Base-by-base conservation (phyloP, 2,797 vertebrate genomes). In the Crenuchus spilurus region DNA sequence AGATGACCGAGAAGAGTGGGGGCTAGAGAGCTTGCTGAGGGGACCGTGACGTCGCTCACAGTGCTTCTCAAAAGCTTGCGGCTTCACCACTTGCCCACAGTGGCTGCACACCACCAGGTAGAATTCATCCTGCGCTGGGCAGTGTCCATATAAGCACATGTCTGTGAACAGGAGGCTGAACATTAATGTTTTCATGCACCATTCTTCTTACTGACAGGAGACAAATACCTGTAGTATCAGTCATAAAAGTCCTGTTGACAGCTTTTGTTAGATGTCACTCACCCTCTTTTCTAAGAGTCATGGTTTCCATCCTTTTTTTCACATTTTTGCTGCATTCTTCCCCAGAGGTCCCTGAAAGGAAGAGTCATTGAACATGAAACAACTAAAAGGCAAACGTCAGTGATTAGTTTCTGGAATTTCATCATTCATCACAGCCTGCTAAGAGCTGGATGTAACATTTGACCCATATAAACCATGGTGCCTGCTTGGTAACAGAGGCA, bases 81-180 rank as follows among this genome's bases (percentile, higher is more conserved):
- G 96, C 84, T 98, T 98, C 87, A 98, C 95, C 62, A 97, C 94
- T 80, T 95, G 95, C 79, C 94, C 91, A 86, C 96, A 98, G 51
- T 96, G 95, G 89, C 93, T 95, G 88, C 96, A 98, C 33, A 97
- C 94, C 86, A 98, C 96, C 89, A 98, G 90, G 90, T 94, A 97
- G 87, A 97, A 98, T 84, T 97, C 95, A 3, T 96, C 96, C 0
- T 96, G 95, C 6, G 94, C 94, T 0, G 96, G 96, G 84, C 94
- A 97, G 79, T 97, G 94, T 81, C 96, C 96, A 28, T 97, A 98
- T 88, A 97, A 95, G 73, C 92, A 95, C 96, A 97, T 98, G 89
- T 98, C 96, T 98, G 88, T 26, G 4, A 55, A 42, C 9, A 7
- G 7, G 60, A 55, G 9, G n/a, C n/a, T n/a, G n/a, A n/a, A n/a